Evolutionary conservation across 2,797 vertebrate genomes (phyloP).

Genomic region (Cossypha dichroa): DNA sequence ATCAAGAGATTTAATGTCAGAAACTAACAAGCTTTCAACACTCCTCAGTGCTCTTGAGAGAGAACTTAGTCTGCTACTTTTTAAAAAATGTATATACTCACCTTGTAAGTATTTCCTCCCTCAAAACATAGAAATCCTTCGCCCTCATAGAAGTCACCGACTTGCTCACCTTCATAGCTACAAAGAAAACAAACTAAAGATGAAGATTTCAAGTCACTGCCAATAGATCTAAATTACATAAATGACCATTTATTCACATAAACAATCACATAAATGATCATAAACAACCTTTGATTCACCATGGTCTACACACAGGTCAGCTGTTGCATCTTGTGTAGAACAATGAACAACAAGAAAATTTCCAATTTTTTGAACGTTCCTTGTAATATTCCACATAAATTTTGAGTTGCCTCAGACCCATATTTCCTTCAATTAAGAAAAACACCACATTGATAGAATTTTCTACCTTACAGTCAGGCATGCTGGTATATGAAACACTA

Average conservation of each 20-base stretch:
- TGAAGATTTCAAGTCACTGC: background rate
- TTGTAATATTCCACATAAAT: background rate
- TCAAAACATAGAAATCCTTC: slow-evolving; percentile 84
- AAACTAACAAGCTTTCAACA: background rate
- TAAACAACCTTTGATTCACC: background rate
- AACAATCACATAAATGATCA: background rate
- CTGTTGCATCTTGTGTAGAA: background rate
- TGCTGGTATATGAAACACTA: background rate
- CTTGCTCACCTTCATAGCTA: slow-evolving; percentile 86
- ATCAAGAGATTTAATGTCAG: background rate
- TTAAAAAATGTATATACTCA: slow-evolving; percentile 43
- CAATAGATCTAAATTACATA: background rate
- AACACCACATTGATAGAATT: background rate
- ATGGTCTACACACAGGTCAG: background rate
- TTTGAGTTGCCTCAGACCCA: background rate
- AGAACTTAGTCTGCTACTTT: background rate
- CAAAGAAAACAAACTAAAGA: slow-evolving; percentile 28
- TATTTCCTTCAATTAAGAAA: background rate
- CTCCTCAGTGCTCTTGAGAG: background rate
- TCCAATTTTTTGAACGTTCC: background rate
- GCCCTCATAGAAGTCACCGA: slow-evolving; percentile 78
- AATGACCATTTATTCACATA: background rate
- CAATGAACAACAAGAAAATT: background rate
- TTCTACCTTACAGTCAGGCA: background rate
- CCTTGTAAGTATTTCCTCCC: slow-evolving; percentile 85